These are phyloP conservation scores for Zaprionus nigranus DNA, from an alignment of 1,140 invertebrate species.

Conservation along the genomic window DNA sequence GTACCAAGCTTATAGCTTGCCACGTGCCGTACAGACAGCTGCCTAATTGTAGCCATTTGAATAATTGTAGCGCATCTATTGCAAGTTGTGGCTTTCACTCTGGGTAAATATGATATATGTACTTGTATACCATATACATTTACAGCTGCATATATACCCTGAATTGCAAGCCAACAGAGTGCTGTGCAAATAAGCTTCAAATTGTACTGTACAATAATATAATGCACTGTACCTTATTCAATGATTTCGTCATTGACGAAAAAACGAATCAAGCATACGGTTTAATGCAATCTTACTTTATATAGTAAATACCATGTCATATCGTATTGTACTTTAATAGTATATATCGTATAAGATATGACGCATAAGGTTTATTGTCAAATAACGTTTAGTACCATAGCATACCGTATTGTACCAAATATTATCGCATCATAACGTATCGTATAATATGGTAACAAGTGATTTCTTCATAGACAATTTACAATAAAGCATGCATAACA, in stretches of 20 bases:
- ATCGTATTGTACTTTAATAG: background rate
- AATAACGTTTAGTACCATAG: background rate
- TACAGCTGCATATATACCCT: background rate
- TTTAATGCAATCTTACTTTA: background rate
- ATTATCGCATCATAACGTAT: background rate
- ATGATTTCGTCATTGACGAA: background rate
- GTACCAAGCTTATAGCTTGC: background rate
- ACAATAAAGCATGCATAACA: background rate
- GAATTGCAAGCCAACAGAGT: too few relatives aligned
- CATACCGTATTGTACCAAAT: background rate
- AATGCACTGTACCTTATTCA: background rate
- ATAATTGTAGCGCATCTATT: slow-evolving; percentile 37
- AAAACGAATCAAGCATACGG: background rate
- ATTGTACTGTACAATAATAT: background rate
- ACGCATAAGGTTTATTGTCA: background rate
- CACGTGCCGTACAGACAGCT: slow-evolving; percentile 29
- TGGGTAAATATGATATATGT: background rate
- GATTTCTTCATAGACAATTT: background rate
- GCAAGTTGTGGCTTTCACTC: background rate
- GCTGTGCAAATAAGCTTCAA: too few relatives aligned
- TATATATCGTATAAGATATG: background rate
- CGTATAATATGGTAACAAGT: background rate
- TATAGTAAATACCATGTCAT: background rate
- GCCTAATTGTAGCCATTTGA: slow-evolving; percentile 63
- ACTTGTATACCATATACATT: background rate